Conservation (phyloP, 1,140 invertebrate genomes). For the Heliconius eleuchia region DNA sequence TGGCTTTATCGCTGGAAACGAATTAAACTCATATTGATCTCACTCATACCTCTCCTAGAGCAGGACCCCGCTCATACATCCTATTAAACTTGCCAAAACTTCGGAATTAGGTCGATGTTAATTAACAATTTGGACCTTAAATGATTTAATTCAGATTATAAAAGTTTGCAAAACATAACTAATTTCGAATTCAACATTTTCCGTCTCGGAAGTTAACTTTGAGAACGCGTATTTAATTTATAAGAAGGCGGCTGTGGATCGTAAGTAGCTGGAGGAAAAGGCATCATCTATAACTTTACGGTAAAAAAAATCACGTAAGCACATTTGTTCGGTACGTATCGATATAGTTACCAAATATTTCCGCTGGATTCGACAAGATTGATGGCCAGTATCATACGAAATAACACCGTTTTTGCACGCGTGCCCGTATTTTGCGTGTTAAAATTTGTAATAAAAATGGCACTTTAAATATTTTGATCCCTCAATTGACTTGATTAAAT, state of each 20-base stretch:
- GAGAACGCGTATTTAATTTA: slow-evolving; percentile 21
- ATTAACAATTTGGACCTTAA: slow-evolving; percentile 34
- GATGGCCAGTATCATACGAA: slow-evolving; percentile 25
- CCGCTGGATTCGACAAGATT: slow-evolving; percentile 24
- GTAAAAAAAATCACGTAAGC: slow-evolving; percentile 32
- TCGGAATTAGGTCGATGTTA: slow-evolving; percentile 29
- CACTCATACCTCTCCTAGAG: slow-evolving; percentile 14
- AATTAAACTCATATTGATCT: slow-evolving; percentile 40
- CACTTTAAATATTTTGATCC: slow-evolving; percentile 6
- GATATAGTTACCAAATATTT: slow-evolving; percentile 33
- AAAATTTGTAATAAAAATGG: background rate
- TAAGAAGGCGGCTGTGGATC: background rate
- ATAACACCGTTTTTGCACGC: slow-evolving; percentile 17
- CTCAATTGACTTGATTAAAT: background rate
- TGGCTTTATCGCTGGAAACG: slow-evolving; percentile 48
- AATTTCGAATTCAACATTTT: slow-evolving; percentile 42
- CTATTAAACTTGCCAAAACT: slow-evolving; percentile 30
- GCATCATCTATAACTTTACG: slow-evolving; percentile 5
- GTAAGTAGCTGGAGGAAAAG: background rate
- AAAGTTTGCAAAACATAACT: slow-evolving; percentile 34
- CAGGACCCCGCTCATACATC: slow-evolving; percentile 17
- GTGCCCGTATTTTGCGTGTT: slow-evolving; percentile 1
- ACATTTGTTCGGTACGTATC: slow-evolving; percentile 18
- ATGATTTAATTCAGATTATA: slow-evolving; percentile 32
- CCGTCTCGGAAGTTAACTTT: slow-evolving; percentile 32